Conservation (phyloP, 2,888 invertebrate species). For the Lordiphosa fenestrarum region DNA sequence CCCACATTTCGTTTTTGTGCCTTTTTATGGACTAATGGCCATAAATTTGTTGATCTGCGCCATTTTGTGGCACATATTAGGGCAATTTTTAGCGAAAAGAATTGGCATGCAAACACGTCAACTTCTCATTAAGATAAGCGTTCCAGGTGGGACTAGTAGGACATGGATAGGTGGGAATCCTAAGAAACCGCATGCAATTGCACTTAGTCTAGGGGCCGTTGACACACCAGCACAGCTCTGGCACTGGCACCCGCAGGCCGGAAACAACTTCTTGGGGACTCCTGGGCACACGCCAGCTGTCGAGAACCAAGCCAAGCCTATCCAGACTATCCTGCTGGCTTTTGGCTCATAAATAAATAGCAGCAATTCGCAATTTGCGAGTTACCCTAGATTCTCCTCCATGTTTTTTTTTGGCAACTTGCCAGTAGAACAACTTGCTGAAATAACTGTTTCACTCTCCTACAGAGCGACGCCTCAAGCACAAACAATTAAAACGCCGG, state of each 20-base stretch:
- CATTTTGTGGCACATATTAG: slow-evolving; percentile 42
- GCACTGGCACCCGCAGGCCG: slow-evolving; percentile 19
- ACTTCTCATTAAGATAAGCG: slow-evolving; percentile 70
- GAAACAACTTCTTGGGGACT: slow-evolving; percentile 3
- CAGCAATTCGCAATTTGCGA: slow-evolving; percentile 59
- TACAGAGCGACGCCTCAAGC: slow-evolving; percentile 49
- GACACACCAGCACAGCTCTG: slow-evolving; percentile 9
- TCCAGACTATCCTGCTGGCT: slow-evolving; percentile 35
- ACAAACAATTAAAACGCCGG: slow-evolving; percentile 65
- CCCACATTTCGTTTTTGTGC: slow-evolving; percentile 32
- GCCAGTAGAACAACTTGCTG: slow-evolving; percentile 57
- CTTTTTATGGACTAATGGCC: slow-evolving; percentile 7
- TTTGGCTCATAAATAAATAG: slow-evolving; percentile 59
- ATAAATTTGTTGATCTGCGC: slow-evolving; percentile 43
- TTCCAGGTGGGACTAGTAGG: not conserved
- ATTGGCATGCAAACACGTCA: slow-evolving; percentile 64
- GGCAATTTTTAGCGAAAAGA: slow-evolving; percentile 14
- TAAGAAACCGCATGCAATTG: slow-evolving; percentile 10
- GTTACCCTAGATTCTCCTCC: slow-evolving; percentile 63
- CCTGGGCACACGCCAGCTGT: slow-evolving; percentile 68
- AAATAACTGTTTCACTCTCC: slow-evolving; percentile 62
- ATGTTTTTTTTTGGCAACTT: slow-evolving; percentile 49
- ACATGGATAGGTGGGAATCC: slow-evolving; percentile 12
- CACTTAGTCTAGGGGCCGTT: slow-evolving; percentile 11
- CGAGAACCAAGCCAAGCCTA: slow-evolving; percentile 33